Evolutionary conservation across 1,140 invertebrate genomes (phyloP).

Genomic region (Drosophila jambulina): DNA sequence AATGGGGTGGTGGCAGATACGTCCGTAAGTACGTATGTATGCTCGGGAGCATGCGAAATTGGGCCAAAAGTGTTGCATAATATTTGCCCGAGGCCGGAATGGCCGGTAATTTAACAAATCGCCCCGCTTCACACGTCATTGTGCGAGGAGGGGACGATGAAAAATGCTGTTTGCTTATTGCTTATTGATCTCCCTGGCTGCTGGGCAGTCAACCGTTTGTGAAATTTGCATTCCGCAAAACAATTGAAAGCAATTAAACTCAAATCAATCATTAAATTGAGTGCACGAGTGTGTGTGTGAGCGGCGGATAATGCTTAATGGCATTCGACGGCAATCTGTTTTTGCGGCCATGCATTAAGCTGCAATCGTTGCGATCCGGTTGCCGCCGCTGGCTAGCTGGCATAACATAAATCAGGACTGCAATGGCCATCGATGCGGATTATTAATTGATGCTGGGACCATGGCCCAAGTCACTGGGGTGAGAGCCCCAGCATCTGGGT

Average conservation of each 20-base stretch:
- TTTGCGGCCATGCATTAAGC: conserved; percentile 40
- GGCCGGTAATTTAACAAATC: conserved; percentile 56
- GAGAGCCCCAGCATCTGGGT: neutral
- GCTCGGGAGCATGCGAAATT: conserved; percentile 35
- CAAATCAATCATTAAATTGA: conserved; percentile 57
- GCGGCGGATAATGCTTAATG: conserved; percentile 38
- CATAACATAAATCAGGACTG: conserved; percentile 30
- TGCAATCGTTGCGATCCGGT: conserved; percentile 28
- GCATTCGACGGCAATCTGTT: conserved; percentile 54
- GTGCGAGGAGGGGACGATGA: neutral
- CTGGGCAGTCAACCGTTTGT: conserved; percentile 40
- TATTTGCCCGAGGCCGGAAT: conserved; percentile 64
- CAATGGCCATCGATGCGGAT: neutral
- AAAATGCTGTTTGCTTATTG: conserved; percentile 36
- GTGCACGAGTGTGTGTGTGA: conserved; percentile 3
- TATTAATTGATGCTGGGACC: conserved; percentile 32
- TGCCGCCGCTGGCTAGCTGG: conserved; percentile 15
- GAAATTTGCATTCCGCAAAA: conserved; percentile 59
- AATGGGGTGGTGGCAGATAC: conserved; percentile 48
- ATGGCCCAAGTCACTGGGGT: neutral
- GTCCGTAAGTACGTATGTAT: neutral
- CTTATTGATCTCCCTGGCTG: conserved; percentile 16
- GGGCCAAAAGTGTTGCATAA: conserved; percentile 79
- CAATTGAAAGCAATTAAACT: conserved; percentile 77
- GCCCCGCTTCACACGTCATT: conserved; percentile 53